Base-by-base conservation (phyloP, 2,113 vertebrate genomes). In the Ranitomeya imitator region DNA sequence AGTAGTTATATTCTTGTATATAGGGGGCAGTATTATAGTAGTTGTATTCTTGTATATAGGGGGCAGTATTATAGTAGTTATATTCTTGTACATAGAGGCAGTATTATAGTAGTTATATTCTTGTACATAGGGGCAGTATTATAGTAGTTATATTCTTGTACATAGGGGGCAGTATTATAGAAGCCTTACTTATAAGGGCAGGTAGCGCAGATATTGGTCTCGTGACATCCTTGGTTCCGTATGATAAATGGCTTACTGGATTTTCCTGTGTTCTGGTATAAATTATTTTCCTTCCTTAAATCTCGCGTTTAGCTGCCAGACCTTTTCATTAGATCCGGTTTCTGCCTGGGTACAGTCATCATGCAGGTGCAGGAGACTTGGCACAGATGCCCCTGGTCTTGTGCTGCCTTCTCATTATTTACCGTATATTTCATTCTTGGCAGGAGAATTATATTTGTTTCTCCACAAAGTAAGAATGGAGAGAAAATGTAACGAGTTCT, bases 141-240 rank as follows among this genome's bases (percentile, higher is more conserved):
- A 73, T 73, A 73, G 69, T 37, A 73, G 69, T 73, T 73, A 73
- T 73, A 73, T 73, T 73, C 69, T 37, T 73, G 26, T 73, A 73
- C 13, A 73, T 16, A 37, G 69, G 61, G 69, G 10, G 69, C 69
- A 73, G 69, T 73, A 73, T 73, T 73, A 73, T 73, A 73, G 69
- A 37, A 73, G 69, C 37, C 31, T 73, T 73, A 26, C 37, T 73
- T 19, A 73, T 73, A 73, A 13, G 26, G 14, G 16, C 61, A 63
- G 61, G 37, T 5, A 45, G 37, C 3, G 37, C 37, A 45, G 5
- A 45, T 45, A 45, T 45, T 45, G 3, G 37, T 45, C 37, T 3
- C 37, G 37, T 45, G 37, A 45, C 37, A 3, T 45, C 37, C 37
- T 45, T 5, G 37, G 37, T 45, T 45, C 37, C 1, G 2, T 45